Conservation (phyloP, 2,888 invertebrate genomes). For the Andrena camellia region DNA sequence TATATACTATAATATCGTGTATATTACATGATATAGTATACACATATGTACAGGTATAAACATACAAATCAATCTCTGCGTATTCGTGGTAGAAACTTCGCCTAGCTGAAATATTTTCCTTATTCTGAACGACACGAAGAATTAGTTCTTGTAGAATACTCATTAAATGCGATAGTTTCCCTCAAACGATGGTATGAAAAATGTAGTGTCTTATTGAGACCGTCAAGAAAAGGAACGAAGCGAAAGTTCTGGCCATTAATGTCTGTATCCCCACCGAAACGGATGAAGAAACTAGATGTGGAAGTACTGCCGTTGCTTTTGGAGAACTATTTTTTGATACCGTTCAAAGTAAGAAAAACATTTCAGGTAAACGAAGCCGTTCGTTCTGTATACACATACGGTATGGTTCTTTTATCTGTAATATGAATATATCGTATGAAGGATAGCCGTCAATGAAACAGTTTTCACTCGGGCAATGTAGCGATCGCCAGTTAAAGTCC, state of each 20-base stretch:
- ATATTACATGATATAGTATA: conserved; percentile 67
- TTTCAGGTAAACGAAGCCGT: conserved; percentile 16
- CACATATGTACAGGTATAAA: conserved; percentile 66
- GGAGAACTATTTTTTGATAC: neutral
- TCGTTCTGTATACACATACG: conserved; percentile 25
- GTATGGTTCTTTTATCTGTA: conserved; percentile 19
- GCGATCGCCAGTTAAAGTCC: conserved; percentile 38
- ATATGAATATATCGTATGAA: conserved; percentile 36
- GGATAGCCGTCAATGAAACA: conserved; percentile 37
- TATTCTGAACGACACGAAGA: neutral
- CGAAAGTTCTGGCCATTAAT: neutral
- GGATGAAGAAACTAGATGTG: too few relatives aligned
- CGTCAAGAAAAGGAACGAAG: neutral
- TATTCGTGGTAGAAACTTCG: conserved; percentile 21
- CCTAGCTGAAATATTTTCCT: neutral
- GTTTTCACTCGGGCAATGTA: conserved; percentile 48
- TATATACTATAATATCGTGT: conserved; percentile 65
- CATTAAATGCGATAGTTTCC: neutral
- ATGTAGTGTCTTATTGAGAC: neutral
- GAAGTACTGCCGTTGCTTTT: neutral
- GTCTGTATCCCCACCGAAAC: too few relatives aligned
- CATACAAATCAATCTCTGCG: conserved; percentile 58
- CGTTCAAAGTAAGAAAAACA: conserved; percentile 9
- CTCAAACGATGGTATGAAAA: neutral
- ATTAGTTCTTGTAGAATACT: neutral